Base-by-base conservation (phyloP, 2,888 invertebrate genomes). In the Stenichneumon culpator region DNA sequence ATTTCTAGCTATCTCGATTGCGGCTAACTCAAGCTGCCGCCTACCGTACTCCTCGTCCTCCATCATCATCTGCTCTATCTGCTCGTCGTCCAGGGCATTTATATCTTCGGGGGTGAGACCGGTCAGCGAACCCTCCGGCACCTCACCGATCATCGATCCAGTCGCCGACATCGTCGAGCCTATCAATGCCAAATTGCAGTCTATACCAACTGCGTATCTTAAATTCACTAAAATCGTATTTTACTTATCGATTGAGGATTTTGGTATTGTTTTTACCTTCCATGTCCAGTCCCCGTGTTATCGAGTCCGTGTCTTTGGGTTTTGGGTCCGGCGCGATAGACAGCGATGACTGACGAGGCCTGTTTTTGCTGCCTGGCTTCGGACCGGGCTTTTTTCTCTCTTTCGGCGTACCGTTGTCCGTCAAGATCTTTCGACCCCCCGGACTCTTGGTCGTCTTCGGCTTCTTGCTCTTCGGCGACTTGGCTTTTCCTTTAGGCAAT, bases 41-140 rank as follows among this genome's bases (percentile, higher is more conserved):
- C 95, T 95, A 0, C 95, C 95, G 65, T 95, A 95, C 85, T 96
- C 96, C 89, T 96, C 96, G 69, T 95, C 95, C 87, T 96, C 96
- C 93, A 96, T 95, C 95, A 96, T 95, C 90, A 95, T 95, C 74
- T 93, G 93, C 54, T 93, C 93, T 28, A 93, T 84, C 50, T 93
- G 93, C 44, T 94, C 94, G 4, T 94, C 94, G 65, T 94, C 93
- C 9, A 94, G 86, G 1, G 93, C 94, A 14, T 91, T 93, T 11
- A 94, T 87, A 52, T 93, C 94, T 0, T 90, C 91, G 1, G 93
- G 87, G 1, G 92, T 93, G 0, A 93, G 88, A 28, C 93, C 92
- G 0, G 92, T 90, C 14, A 94, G 82, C 0, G 93, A 91, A 60
- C 87, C 86, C 83, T 89, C 90, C 0, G 86, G 74, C 3, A 89